Percentiles rank a stretch among this genome's conserved stretches.
phyloP scores from a whole-genome alignment of 2,113 vertebrate genomes.

The Notarius lentiginosus region DNA sequence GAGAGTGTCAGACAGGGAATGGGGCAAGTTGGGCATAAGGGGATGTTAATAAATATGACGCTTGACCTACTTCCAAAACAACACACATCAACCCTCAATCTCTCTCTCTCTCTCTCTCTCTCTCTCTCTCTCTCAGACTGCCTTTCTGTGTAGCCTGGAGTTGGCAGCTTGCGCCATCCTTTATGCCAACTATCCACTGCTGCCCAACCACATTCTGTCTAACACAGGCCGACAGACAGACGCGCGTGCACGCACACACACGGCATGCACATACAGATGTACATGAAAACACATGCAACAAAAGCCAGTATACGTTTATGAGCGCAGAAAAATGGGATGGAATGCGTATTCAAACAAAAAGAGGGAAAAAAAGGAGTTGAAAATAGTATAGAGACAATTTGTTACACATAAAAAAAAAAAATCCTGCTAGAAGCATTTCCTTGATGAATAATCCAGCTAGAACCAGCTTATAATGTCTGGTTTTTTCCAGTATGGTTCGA shows the following conservation, averaged over 20 bases:
- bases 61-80: constrained; percentile 62
- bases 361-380: not conserved
- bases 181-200: constrained; percentile 49
- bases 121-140: constrained; percentile 34
- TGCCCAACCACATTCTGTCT: constrained; percentile 42
- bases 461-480: not conserved
- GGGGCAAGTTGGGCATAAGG: constrained; percentile 48
- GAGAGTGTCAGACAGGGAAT: not conserved
- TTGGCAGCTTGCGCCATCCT: constrained; percentile 46
- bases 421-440: not conserved
- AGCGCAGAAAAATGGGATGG: not conserved
- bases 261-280: not conserved
- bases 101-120: constrained; percentile 17
- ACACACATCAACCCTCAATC: constrained; percentile 44
- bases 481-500: not conserved
- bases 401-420: not conserved
- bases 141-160: constrained; percentile 36
- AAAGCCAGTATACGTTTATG: not conserved
- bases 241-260: constrained; percentile 11
- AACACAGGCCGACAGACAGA: constrained; percentile 32
- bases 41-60: constrained; percentile 59
- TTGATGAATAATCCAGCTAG: constrained; percentile 14
- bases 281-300: constrained; percentile 2
- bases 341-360: not conserved
- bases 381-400: not conserved